These are phyloP conservation scores for Aporrectodea caliginosa DNA, from an alignment of 1,140 invertebrate species.

Conservation along the genomic window DNA sequence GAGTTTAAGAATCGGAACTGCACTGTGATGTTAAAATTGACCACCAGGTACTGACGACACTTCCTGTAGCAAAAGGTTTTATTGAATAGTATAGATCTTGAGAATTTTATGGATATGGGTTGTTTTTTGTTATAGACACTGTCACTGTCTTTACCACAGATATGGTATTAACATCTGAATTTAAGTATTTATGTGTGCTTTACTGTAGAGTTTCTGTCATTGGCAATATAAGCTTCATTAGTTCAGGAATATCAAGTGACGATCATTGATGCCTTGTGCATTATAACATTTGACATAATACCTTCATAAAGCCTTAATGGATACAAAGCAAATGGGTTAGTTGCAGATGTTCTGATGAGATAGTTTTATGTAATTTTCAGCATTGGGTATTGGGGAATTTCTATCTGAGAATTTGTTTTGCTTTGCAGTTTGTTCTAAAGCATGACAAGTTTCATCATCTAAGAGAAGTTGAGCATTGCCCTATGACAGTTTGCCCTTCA, in stretches of 20 bases:
- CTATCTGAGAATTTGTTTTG: neutral
- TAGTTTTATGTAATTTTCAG: no score
- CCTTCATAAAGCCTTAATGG: no score
- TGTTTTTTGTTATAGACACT: neutral
- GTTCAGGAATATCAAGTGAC: no score
- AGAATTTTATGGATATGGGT: neutral
- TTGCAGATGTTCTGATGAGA: no score
- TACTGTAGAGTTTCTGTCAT: no score
- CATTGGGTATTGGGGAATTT: no score
- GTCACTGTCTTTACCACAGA: no score
- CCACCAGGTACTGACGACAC: neutral
- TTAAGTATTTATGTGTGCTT: neutral
- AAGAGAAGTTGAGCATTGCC: conserved; percentile 67
- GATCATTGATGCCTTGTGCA: no score
- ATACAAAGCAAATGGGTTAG: no score
- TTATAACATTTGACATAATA: no score
- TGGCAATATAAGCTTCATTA: no score
- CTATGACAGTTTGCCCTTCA: conserved; percentile 23
- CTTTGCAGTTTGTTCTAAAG: conserved; percentile 73
- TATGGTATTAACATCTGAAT: neutral
- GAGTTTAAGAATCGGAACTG: conserved; percentile 27
- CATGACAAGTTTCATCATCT: conserved; percentile 70
- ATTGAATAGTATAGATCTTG: neutral
- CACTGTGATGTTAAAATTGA: neutral
- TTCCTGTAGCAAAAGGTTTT: no score